Conservation (phyloP, 2,797 vertebrate genomes). For the Hapalemur alaotrensis region DNA sequence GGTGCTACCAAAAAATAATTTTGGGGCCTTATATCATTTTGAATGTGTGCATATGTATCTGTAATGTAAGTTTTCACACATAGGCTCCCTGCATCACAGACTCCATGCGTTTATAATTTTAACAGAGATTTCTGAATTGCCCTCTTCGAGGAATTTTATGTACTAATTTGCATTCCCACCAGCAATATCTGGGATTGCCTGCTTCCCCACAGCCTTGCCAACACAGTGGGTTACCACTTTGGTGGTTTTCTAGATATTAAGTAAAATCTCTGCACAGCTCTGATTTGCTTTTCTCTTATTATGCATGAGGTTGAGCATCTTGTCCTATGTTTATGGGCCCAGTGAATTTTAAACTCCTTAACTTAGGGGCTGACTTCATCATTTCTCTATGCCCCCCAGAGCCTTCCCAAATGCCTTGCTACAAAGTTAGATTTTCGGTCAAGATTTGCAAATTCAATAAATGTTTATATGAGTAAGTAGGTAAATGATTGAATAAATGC, state of each 20-base stretch:
- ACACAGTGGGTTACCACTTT: background rate
- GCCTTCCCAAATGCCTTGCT: background rate
- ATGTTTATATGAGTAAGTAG: conserved; percentile 12
- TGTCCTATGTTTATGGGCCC: background rate
- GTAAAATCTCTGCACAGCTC: background rate
- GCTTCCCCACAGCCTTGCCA: background rate
- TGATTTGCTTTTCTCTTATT: conserved; percentile 41
- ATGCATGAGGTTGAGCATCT: background rate
- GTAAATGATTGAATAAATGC: conserved; percentile 15
- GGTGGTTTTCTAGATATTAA: conserved; percentile 13
- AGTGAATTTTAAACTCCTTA: background rate
- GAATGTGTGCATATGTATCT: background rate
- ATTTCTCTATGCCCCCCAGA: background rate
- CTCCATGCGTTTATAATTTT: background rate
- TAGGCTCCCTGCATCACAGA: background rate
- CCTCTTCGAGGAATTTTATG: background rate
- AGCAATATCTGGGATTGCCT: no score
- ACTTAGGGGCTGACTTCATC: background rate
- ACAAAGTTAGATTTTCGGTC: background rate
- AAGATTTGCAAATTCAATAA: conserved; percentile 53
- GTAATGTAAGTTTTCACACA: background rate
- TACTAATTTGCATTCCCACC: background rate
- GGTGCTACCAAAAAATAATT: background rate
- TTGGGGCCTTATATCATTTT: background rate
- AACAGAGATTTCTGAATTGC: background rate